Base-by-base conservation (phyloP, 2,797 vertebrate species). In the Sebastes jordani region DNA sequence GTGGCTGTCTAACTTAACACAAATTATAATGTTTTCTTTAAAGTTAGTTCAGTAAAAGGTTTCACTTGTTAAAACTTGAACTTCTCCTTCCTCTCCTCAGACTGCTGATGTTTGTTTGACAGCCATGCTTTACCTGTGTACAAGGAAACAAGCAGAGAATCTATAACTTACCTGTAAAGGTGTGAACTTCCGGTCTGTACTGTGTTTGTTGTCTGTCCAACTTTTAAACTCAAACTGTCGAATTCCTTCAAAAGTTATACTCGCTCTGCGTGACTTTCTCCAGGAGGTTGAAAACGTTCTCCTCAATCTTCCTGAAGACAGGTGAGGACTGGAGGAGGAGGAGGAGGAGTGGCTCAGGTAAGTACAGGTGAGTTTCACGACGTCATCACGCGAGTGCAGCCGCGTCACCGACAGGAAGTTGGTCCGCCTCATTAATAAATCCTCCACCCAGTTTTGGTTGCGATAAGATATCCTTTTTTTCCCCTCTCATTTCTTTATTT, bases 331-430 rank as follows among this genome's bases (percentile, higher is more conserved):
- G 62, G 38, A 14, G 36, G 36, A 25, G 11, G 14, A 25, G 11
- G 56, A 16, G 14, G 54, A 56, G 91, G 91, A 66, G 89, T 81
- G 90, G 80, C 73, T 54, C 1, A 7, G 49, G 71, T 46, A 67
- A 23, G 69, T 42, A 69, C 87, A 93, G 92, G 92, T 91, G 73
- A 83, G 89, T 94, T 90, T 92, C 91, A 11, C 2, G 4, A 89
- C 92, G 94, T 92, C 86, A 92, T 86, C 81, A 85, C 90, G 92
- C 32, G 1, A 27, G 38, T 6, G 38, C 13, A 42, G 38, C 29
- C 0, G 42, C 61, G 56, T 49, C 30, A 52, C 8, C 1, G 1
- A 22, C 69, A 11, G 82, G 83, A 90, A 84, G 67, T 34, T 11
- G 16, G 49, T 52, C 16, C 29, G 9, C 7, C 3, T 49, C 2